These are phyloP conservation scores for Drosophila suboccidentalis DNA, from an alignment of 2,888 invertebrate genomes.

Conservation along the genomic window DNA sequence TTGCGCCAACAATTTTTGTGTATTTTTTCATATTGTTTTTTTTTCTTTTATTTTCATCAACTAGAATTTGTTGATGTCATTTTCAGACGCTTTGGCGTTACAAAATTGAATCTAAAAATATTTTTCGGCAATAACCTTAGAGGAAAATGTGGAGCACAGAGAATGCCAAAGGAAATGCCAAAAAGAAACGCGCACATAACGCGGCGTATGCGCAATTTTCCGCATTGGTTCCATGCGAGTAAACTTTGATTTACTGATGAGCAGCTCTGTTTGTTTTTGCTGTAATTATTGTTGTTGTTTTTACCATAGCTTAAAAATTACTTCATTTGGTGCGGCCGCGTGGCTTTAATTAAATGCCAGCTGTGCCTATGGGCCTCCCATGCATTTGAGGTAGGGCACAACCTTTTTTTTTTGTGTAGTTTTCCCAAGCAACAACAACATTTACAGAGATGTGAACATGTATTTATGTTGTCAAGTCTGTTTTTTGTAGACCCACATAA, in stretches of 20 bases:
- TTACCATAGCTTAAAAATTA: slow-evolving; percentile 38
- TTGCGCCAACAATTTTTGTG: slow-evolving; percentile 33
- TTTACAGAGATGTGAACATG: slow-evolving; percentile 3
- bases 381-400: slow-evolving; percentile 69
- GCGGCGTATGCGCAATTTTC: slow-evolving; percentile 73
- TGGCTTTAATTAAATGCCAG: slow-evolving; percentile 58
- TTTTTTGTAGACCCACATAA: slow-evolving; percentile 66
- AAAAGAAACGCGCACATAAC: slow-evolving; percentile 37
- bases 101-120: slow-evolving; percentile 49
- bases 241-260: slow-evolving; percentile 63
- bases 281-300: slow-evolving; percentile 18
- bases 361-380: slow-evolving; percentile 44
- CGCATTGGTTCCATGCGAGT: slow-evolving; percentile 75
- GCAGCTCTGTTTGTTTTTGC: slow-evolving; percentile 30
- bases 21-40: slow-evolving; percentile 24
- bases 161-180: slow-evolving; percentile 15
- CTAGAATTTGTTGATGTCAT: slow-evolving; percentile 78
- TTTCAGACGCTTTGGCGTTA: slow-evolving; percentile 54
- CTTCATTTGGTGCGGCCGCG: slow-evolving; percentile 41
- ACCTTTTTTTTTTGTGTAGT: slow-evolving; percentile 55
- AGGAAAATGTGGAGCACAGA: slow-evolving; percentile 4
- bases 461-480: slow-evolving; percentile 36
- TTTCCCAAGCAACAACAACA: slow-evolving; percentile 12
- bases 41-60: slow-evolving; percentile 23
- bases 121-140: slow-evolving; percentile 51